phyloP scores from a whole-genome alignment of 2,888 invertebrate species.

The Heteromurus nitidus region DNA sequence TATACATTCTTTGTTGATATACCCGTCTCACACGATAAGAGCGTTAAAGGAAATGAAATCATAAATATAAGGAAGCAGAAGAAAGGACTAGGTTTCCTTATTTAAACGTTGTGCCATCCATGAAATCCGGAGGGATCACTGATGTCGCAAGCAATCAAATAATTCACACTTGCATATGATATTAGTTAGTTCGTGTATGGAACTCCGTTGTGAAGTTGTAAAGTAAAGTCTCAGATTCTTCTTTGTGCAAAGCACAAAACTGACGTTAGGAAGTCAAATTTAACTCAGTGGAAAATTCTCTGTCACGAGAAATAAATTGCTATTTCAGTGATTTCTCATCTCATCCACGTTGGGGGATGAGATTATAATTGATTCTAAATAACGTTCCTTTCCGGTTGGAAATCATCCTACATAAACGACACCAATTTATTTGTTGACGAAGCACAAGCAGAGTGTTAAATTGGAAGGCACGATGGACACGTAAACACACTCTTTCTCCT shows the following conservation, averaged over 20 bases:
- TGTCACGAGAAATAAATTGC: not conserved
- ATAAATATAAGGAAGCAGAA: not conserved
- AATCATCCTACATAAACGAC: no score
- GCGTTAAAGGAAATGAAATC: not conserved
- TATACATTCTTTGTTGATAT: not conserved
- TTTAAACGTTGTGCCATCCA: conserved; percentile 5
- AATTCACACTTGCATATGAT: conserved; percentile 8
- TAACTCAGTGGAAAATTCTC: not conserved
- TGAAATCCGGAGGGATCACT: conserved; percentile 28
- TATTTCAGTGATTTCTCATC: not conserved
- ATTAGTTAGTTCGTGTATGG: not conserved
- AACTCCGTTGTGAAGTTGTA: no score
- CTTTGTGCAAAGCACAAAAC: no score
- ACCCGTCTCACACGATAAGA: not conserved
- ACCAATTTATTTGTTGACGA: no score
- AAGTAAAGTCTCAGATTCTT: no score
- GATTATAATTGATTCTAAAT: no score
- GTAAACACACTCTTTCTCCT: no score
- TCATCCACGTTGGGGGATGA: not conserved
- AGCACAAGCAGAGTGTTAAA: no score
- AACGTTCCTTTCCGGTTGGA: no score
- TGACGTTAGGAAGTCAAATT: not conserved
- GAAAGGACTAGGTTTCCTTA: not conserved
- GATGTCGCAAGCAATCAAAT: conserved; percentile 37
- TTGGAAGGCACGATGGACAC: no score